Conservation (phyloP, 1,140 invertebrate species). For the Neotoxoptera formosana region DNA sequence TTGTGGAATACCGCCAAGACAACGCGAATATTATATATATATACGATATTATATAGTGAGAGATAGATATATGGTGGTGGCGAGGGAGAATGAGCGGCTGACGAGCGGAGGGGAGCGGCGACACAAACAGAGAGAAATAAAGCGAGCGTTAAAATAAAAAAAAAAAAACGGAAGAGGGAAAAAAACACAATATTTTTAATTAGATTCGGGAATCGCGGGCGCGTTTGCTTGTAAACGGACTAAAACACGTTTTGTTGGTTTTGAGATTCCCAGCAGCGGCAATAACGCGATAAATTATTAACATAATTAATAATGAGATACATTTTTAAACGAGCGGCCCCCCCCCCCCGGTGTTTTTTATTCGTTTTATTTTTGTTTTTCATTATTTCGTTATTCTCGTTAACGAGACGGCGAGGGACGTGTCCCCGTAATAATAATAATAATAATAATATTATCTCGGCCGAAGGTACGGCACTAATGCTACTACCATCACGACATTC, state of each 20-base stretch:
- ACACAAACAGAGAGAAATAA: slow-evolving; percentile 32
- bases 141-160: slow-evolving; percentile 51
- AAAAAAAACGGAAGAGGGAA: slow-evolving; percentile 27
- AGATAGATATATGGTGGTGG: background rate
- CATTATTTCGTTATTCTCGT: background rate
- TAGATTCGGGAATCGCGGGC: slow-evolving; percentile 42
- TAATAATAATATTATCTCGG: background rate
- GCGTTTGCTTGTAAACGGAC: slow-evolving; percentile 37
- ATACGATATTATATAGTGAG: background rate
- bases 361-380: slow-evolving; percentile 26
- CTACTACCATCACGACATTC: background rate
- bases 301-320: slow-evolving; percentile 48
- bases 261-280: slow-evolving; percentile 23
- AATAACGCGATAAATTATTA: slow-evolving; percentile 40
- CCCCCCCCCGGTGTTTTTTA: background rate
- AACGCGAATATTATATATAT: slow-evolving; percentile 31
- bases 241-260: slow-evolving; percentile 49
- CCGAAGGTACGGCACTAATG: background rate
- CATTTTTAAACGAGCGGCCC: slow-evolving; percentile 37
- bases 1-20: slow-evolving; percentile 56
- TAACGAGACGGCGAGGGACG: slow-evolving; percentile 19
- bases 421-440: background rate
- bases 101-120: background rate
- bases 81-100: background rate
- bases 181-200: slow-evolving; percentile 56